Percentiles rank a stretch among this genome's conserved stretches.
These are phyloP conservation scores for Dromas ardeola DNA, from an alignment of 2,113 vertebrate genomes.

Conservation along the genomic window DNA sequence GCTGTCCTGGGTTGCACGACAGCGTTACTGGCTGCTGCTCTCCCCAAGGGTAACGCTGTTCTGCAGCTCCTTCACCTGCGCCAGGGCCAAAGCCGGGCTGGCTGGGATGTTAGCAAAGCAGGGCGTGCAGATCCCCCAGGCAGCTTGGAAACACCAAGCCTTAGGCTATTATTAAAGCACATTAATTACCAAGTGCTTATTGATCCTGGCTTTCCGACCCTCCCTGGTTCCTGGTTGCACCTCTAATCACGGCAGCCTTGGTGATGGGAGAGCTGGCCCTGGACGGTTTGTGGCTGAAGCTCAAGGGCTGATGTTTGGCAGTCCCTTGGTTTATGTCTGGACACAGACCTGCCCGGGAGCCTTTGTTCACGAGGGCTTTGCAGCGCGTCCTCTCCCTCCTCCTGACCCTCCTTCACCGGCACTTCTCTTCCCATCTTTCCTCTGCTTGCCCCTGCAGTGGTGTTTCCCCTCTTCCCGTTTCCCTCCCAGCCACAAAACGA, in stretches of 20 bases:
- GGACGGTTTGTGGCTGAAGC: not conserved
- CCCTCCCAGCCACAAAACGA: not conserved
- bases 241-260: not conserved
- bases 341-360: not conserved
- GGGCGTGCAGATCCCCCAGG: accelerated
- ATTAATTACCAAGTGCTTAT: constrained; percentile 38
- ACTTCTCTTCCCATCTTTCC: not conserved
- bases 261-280: not conserved
- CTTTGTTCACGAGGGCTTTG: not conserved
- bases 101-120: not conserved
- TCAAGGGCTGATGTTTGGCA: not conserved
- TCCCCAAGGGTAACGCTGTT: accelerated
- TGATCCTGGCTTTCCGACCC: not conserved
- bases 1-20: accelerated
- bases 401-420: accelerated
- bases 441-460: not conserved
- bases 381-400: not conserved
- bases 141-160: constrained; percentile 1
- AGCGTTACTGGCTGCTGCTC: not conserved
- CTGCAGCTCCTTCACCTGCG: not conserved
- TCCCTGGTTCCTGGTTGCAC: not conserved
- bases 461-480: not conserved
- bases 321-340: not conserved
- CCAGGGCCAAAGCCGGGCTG: not conserved
- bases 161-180: constrained; percentile 12